Evolutionary conservation across 2,797 vertebrate species (phyloP).

Genomic region (Micrastur ruficollis): DNA sequence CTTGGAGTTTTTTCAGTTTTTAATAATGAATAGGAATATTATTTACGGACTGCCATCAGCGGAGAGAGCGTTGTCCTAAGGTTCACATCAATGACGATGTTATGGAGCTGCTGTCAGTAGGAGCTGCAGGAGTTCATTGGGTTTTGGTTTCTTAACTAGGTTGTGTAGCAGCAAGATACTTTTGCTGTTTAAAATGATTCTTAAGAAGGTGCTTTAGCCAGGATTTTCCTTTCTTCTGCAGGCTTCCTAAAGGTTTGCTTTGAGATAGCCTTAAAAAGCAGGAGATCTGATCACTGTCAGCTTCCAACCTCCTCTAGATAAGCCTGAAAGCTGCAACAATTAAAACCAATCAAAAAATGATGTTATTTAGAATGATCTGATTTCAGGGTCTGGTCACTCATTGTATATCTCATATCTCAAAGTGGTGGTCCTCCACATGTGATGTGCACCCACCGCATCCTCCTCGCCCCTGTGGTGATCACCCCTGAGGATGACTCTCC

Average conservation of each 20-base stretch:
- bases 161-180: constrained; percentile 26
- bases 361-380: not conserved
- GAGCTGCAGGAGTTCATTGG: constrained; percentile 6
- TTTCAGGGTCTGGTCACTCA: not conserved
- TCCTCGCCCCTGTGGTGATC: not conserved
- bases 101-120: constrained; percentile 24
- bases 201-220: not conserved
- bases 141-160: constrained; percentile 14
- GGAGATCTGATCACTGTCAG: not conserved
- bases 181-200: not conserved
- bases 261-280: not conserved
- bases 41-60: constrained; percentile 36
- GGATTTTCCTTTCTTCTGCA: not conserved
- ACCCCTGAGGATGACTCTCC: not conserved
- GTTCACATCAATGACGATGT: constrained; percentile 29
- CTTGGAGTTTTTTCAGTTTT: constrained; percentile 7
- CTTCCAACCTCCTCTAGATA: not conserved
- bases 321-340: not conserved
- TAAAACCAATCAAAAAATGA: not conserved
- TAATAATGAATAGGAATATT: constrained; percentile 37
- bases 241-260: not conserved
- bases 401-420: not conserved
- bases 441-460: fast-evolving
- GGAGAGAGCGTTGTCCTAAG: not conserved
- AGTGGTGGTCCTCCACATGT: not conserved